phyloP scores from a whole-genome alignment of 2,113 vertebrate species.

The Malurus elegans region DNA sequence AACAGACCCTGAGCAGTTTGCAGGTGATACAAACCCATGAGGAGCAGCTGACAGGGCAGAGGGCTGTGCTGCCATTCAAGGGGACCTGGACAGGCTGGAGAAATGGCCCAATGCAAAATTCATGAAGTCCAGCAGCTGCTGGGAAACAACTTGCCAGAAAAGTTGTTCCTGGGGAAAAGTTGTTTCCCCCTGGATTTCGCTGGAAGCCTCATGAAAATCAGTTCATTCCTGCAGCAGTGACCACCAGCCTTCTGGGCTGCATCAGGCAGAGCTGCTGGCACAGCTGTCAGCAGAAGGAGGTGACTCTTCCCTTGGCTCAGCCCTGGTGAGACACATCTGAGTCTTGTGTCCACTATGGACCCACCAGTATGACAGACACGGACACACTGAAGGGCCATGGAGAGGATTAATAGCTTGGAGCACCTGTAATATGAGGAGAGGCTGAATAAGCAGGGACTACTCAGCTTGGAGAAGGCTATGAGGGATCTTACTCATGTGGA shows the following conservation, averaged over 20 bases:
- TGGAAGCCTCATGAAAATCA: neutral
- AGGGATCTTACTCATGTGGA: neutral
- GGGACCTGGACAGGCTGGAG: neutral
- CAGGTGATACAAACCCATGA: neutral
- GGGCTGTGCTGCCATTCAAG: neutral
- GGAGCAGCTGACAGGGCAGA: neutral
- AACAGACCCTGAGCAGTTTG: rapidly evolving
- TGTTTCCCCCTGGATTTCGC: neutral
- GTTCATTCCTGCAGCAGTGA: neutral
- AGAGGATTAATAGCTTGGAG: neutral
- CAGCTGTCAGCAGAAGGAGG: neutral
- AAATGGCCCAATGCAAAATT: neutral
- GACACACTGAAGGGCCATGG: neutral
- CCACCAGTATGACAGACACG: neutral
- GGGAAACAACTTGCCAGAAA: neutral
- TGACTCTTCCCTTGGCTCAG: neutral
- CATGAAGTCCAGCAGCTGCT: neutral
- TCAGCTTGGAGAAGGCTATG: neutral
- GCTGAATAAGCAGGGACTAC: neutral
- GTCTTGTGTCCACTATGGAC: neutral
- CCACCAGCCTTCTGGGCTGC: neutral
- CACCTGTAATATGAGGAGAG: neutral
- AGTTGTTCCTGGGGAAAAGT: neutral
- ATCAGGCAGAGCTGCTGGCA: neutral
- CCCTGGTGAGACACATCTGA: neutral